Evolutionary conservation across 2,797 vertebrate species (phyloP).

Genomic region (Tenualosa thibaudeaui): DNA sequence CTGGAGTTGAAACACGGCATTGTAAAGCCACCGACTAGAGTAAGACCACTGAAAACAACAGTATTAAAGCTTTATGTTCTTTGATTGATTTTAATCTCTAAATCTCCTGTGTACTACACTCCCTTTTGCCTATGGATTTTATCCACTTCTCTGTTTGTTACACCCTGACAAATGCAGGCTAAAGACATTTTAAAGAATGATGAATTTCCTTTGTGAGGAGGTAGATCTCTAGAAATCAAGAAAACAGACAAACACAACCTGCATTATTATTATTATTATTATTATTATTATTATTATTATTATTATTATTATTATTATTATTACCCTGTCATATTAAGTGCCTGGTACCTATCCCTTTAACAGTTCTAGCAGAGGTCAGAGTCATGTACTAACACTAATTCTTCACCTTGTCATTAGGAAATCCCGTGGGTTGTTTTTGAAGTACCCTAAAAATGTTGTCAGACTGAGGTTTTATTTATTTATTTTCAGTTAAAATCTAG

Average conservation of each 20-base stretch:
- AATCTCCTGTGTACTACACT: slow-evolving; percentile 55
- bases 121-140: slow-evolving; percentile 35
- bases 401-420: not conserved
- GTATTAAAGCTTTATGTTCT: slow-evolving; percentile 68
- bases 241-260: slow-evolving; percentile 17
- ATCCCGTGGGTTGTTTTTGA: not conserved
- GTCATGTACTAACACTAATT: slow-evolving; percentile 7
- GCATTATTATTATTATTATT: slow-evolving; percentile 44
- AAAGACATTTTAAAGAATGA: not conserved
- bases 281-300: slow-evolving; percentile 47
- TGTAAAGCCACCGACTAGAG: slow-evolving; percentile 65
- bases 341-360: slow-evolving; percentile 85
- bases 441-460: not conserved
- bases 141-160: slow-evolving; percentile 48
- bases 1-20: slow-evolving; percentile 59
- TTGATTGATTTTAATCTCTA: slow-evolving; percentile 65
- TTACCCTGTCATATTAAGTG: slow-evolving; percentile 79
- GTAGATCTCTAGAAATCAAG: slow-evolving; percentile 55
- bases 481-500: not conserved
- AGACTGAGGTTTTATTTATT: not conserved
- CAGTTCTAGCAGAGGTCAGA: slow-evolving; percentile 40
- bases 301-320: slow-evolving; percentile 53
- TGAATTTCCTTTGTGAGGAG: not conserved
- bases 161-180: slow-evolving; percentile 40
- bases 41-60: slow-evolving; percentile 56